phyloP scores from a whole-genome alignment of 2,113 vertebrate genomes.

The Fukomys damarensis region DNA sequence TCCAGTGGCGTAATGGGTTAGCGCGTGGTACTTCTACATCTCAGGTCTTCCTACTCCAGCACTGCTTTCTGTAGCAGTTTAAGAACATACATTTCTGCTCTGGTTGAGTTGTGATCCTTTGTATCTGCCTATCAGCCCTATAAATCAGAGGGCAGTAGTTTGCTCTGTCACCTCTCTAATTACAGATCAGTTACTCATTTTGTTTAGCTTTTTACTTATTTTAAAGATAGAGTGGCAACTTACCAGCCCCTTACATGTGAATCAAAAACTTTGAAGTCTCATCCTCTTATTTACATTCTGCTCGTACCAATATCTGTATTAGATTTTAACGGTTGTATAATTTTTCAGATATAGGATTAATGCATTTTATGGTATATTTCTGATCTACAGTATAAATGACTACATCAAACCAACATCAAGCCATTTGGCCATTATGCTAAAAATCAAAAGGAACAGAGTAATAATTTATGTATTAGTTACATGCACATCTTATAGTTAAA shows the following conservation, averaged over 20 bases:
- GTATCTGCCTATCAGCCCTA: no score
- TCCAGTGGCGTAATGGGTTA: no score
- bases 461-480: conserved; percentile 7
- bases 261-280: not conserved
- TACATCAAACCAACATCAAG: not conserved
- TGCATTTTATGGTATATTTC: not conserved
- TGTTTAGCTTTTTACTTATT: not conserved
- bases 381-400: not conserved
- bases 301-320: not conserved
- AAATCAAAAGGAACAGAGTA: not conserved
- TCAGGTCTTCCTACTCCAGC: not conserved
- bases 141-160: not conserved
- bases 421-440: not conserved
- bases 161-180: not conserved
- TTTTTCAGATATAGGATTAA: not conserved
- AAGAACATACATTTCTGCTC: not conserved
- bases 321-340: not conserved
- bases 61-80: not conserved
- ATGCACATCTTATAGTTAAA: not conserved
- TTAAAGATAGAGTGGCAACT: not conserved
- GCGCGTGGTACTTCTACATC: no score
- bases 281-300: not conserved
- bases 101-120: not conserved
- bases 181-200: not conserved
- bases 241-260: not conserved